Evolutionary conservation across 2,888 invertebrate species (phyloP), one percentile per base, ranked within the genome.

Genomic region (Drosophila yooni): DNA sequence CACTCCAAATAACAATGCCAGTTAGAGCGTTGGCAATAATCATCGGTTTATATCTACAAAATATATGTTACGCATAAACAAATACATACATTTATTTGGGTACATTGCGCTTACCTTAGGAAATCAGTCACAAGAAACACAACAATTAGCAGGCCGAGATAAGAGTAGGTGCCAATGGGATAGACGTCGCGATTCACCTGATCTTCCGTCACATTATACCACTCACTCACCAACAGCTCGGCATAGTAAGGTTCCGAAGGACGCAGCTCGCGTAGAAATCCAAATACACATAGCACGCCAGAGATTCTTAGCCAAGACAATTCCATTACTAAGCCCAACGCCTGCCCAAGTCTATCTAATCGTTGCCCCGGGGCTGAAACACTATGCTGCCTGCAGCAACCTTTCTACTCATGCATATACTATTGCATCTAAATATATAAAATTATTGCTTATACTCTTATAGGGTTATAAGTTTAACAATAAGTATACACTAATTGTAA

Each of bases 221-320:
- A 96, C 85, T 95, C 94, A 69, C 96, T 96, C 21, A 95, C 94
- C 43, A 98, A 93, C 91, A 96, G 97, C 89, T 97, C 96, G 0
- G 96, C 96, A n/a, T 97, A 94, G 89, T 96, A 98, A 0, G 97
- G 97, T 88, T 98, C 97, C 0, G 97, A 97, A 0, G 97, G 97
- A 8, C 97, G 94, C 59, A 97, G 95, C 92, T 98, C 97, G 78
- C 97, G 95, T 52, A 97, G 93, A 81, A 97, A 95, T 6, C 97
- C 97, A 91, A 97, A 97, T 34, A 95, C 93, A 87, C 97, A 97
- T 33, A 97, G 93, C 60, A 97, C 92, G 27, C 96, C 93, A 0
- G 96, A 96, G 60, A 96, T 94, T 92, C 94, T 94, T 50, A 95
- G 91, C 97, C 97, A 97, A 68, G 80, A 76, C 40, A 38, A 51